Evolutionary conservation across 35 echinoderm and acorn worm genomes (phyloP), one percentile per base, ranked within the genome.

Genomic region (Anneissia japonica): DNA sequence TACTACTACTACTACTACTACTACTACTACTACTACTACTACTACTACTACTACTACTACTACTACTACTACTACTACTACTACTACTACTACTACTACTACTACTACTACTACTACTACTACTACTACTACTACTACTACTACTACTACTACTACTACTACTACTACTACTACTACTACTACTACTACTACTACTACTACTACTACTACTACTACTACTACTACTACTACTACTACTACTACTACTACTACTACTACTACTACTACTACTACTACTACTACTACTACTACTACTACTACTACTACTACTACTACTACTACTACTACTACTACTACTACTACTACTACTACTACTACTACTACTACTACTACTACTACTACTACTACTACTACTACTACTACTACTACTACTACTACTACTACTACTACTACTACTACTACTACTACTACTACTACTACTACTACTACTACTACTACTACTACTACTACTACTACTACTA

Each of bases 61-160:
- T 77, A 77, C 76, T 77, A 77, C 76, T 77, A 77, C 76, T 77
- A 77, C 76, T 77, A 77, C 76, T 77, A 77, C 33, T 77, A n/a
- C 76, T 77, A 77, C 76, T 77, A 77, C 76, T 77, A 77, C 76
- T 77, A 77, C 76, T 77, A 77, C 76, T 77, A 77, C 76, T 77
- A 77, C 76, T 77, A 77, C 76, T 34, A 77, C 76, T 34, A 77
- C 76, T 77, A 77, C 76, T 77, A 29, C 76, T 77, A 77, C 31
- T 77, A 77, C 76, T 77, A 77, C 76, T 77, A 77, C 76, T 77
- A 77, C 76, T 77, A 77, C 76, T 77, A 77, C 76, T 77, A 77
- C 76, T 77, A 77, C 31, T 77, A 77, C 76, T 77, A 77, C 76
- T 77, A 77, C 76, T 77, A 77, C 76, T 77, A 77, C 33, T 77